Evolutionary conservation across 2,797 vertebrate species (phyloP), one percentile per base, ranked within the genome.

Genomic region (Sarcophilus harrisii): DNA sequence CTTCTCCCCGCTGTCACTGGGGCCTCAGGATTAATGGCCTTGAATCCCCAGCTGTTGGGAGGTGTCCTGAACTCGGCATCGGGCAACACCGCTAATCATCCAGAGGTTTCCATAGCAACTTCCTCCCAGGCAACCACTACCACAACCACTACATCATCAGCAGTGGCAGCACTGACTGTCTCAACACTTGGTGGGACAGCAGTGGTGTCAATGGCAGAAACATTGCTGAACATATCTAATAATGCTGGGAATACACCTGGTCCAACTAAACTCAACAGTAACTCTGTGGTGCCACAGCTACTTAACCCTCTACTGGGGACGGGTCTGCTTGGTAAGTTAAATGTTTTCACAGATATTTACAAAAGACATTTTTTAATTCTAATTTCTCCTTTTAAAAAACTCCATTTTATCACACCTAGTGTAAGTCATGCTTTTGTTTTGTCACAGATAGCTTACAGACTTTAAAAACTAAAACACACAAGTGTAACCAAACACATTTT

Each of bases 101-200:
- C 99, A 98, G 98, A 98, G 99, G 99, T 99, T 99, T 98, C 99
- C 99, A 99, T 99, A 98, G 99, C 99, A 99, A 99, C 99, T 98
- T 99, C 99, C 98, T 99, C 99, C 98, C 99, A 99, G 98, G 99
- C 99, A 99, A 99, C 99, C 98, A 98, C 98, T 98, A 98, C 98
- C 98, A 99, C 98, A 98, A 98, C 98, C 98, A 99, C 99, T 98
- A 98, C 99, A 98, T 99, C 99, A 98, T 99, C 99, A 98, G 99
- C 99, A 99, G 98, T 99, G 99, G 99, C 99, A 97, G 98, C 99
- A 98, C 98, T 98, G 98, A 99, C 99, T 98, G 99, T 99, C 98
- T 99, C 99, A 98, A 99, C 99, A 98, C 98, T 99, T 99, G 99
- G 98, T 98, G 98, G 99, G 99, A 99, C 99, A 98, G 98, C 99